Evolutionary conservation across 2,888 invertebrate species (phyloP).

Genomic region (Melinaea menophilus): DNA sequence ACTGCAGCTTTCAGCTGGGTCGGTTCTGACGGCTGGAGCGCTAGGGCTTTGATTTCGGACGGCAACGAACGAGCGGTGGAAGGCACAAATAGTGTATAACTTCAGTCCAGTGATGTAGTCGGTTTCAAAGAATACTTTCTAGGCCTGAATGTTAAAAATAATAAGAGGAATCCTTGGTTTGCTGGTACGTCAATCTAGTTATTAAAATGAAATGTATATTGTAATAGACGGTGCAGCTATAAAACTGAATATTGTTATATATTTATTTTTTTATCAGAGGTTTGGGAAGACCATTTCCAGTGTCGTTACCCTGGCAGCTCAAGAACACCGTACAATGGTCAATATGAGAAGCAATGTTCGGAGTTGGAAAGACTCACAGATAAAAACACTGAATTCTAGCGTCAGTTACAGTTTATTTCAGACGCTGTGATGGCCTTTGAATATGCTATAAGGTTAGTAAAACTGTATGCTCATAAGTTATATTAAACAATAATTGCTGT

Average conservation of each 20-base stretch:
- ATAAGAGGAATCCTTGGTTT: constrained; percentile 97
- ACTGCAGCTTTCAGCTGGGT: constrained; percentile 96
- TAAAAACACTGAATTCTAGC: constrained; percentile 91
- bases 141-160: constrained; percentile 88
- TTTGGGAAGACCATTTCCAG: constrained; percentile 96
- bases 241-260: not conserved
- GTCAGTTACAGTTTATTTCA: constrained; percentile 96
- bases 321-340: constrained; percentile 88
- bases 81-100: constrained; percentile 95
- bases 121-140: constrained; percentile 94
- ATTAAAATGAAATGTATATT: not conserved
- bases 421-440: constrained; percentile 98
- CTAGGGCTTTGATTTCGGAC: constrained; percentile 89
- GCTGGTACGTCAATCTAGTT: constrained; percentile 77
- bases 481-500: not conserved
- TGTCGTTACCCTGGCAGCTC: constrained; percentile 91
- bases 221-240: not conserved
- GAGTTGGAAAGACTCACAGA: constrained; percentile 85
- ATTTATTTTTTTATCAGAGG: constrained; percentile 78
- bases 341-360: constrained; percentile 84
- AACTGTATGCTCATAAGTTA: not conserved
- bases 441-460: constrained; percentile 85
- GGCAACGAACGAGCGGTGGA: constrained; percentile 90
- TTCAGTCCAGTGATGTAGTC: constrained; percentile 91
- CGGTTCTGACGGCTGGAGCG: constrained; percentile 98